Evolutionary conservation across 2,797 vertebrate species (phyloP).

Genomic region (Phrynocephalus forsythii): DNA sequence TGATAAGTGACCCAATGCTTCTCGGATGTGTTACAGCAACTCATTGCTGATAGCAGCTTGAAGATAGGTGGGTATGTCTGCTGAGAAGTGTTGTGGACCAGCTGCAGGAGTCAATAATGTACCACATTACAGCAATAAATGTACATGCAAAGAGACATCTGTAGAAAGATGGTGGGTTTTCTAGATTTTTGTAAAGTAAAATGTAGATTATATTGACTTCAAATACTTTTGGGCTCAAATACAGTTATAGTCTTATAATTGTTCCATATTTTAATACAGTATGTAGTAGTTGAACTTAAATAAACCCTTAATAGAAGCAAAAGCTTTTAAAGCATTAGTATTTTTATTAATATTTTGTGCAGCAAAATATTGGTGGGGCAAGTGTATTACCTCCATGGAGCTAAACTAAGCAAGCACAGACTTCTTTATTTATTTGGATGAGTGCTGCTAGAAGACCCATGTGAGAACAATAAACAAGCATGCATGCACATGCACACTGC

Average conservation of each 20-base stretch:
- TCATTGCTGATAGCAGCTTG: too few relatives aligned
- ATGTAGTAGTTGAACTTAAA: slow-evolving; percentile 4
- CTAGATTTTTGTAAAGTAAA: not conserved
- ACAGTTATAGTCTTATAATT: not conserved
- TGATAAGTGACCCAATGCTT: too few relatives aligned
- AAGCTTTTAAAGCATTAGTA: not conserved
- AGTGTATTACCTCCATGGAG: not conserved
- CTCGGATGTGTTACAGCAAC: too few relatives aligned
- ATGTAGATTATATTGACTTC: not conserved
- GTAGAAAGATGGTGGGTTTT: not conserved
- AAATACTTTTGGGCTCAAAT: not conserved
- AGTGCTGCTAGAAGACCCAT: not conserved
- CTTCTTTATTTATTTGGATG: not conserved
- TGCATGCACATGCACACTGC: too few relatives aligned
- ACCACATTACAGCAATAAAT: not conserved
- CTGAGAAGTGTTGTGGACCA: not conserved
- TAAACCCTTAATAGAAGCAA: not conserved
- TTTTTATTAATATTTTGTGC: not conserved
- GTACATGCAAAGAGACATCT: not conserved
- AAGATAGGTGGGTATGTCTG: not conserved
- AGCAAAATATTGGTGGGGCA: not conserved
- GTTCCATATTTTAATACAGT: slow-evolving; percentile 4
- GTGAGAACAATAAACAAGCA: not conserved
- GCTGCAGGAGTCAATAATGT: not conserved
- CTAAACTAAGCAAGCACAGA: too few relatives aligned